Percentiles rank a stretch among this genome's conserved stretches.
Evolutionary conservation across 2,113 vertebrate species (phyloP).

Genomic region (Sylvietta virens): DNA sequence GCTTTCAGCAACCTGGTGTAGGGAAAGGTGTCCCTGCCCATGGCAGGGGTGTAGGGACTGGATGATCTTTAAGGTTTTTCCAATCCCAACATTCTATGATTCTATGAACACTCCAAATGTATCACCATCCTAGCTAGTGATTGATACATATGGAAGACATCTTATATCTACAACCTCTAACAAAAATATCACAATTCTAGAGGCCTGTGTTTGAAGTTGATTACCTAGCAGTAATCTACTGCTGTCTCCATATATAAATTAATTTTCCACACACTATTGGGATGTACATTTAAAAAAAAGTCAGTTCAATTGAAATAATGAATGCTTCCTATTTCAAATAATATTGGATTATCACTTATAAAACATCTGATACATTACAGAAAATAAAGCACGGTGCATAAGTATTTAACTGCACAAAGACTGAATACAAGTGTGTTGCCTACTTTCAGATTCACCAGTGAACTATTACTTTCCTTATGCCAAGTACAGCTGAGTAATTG

Average conservation of each 20-base stretch:
- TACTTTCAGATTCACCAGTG: background rate
- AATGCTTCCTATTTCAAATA: background rate
- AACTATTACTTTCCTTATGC: background rate
- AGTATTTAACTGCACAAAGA: background rate
- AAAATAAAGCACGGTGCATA: background rate
- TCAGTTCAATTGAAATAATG: background rate
- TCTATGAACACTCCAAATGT: background rate
- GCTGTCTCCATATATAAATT: background rate
- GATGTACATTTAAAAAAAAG: background rate
- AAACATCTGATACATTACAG: background rate
- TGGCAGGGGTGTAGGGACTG: background rate
- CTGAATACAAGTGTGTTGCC: background rate
- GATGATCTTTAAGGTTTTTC: background rate
- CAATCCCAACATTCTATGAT: background rate
- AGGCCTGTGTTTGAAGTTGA: background rate
- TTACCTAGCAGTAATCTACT: background rate
- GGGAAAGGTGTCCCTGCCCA: background rate
- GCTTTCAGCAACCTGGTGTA: background rate
- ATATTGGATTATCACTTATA: background rate
- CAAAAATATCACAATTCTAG: background rate
- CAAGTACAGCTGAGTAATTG: slow-evolving; percentile 5
- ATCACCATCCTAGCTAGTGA: background rate
- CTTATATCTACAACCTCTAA: background rate
- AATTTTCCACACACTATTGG: background rate
- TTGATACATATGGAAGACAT: background rate